Evolutionary conservation across 2,113 vertebrate species (phyloP), one percentile per base, ranked within the genome.

Genomic region (Hippocampus guttulatus): DNA sequence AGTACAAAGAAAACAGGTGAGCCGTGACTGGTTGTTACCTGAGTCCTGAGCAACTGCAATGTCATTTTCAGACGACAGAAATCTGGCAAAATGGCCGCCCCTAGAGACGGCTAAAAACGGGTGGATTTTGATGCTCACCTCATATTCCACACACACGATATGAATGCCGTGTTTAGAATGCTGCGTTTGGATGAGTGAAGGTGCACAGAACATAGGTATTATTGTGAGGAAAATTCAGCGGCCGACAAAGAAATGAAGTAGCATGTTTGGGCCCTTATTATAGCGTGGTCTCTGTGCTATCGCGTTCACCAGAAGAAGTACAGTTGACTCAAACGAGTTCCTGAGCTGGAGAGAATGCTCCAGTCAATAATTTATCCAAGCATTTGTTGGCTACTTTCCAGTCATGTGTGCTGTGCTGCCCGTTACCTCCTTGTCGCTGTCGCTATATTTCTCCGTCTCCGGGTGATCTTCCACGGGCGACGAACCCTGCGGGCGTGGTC

Each of bases 401-500:
- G 27, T 25, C 23, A 14, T 74, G 27, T 30, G 15, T 33, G 2
- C 38, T n/a, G 1, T 49, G 11, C 33, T 1, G 68, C 8, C 43
- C 30, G 87, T 84, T 90, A 92, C 96, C 94, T 92, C 89, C 79
- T 88, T 86, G 73, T 91, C 89, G 33, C 87, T 91, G 85, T 91
- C 84, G 1, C 64, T 72, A 82, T 92, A 91, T n/a, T 92, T 87
- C 4, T 92, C 93, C 41, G 92, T 92, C 72, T 91, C 33, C 1
- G 88, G 83, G 67, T 80, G 96, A 71, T 99, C 96, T 33, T 96
- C 97, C 55, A 98, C 93, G 0, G 97, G 97, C 2, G 97, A 99
- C 14, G 96, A 98, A 66, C 97, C 97, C 70, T 99, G 97, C 47
- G 97, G 97, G 8, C 95, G 93, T 11, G 97, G 96, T 74, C 96